These are phyloP conservation scores for Salarias fasciatus DNA, from an alignment of 2,797 vertebrate genomes.

Conservation along the genomic window DNA sequence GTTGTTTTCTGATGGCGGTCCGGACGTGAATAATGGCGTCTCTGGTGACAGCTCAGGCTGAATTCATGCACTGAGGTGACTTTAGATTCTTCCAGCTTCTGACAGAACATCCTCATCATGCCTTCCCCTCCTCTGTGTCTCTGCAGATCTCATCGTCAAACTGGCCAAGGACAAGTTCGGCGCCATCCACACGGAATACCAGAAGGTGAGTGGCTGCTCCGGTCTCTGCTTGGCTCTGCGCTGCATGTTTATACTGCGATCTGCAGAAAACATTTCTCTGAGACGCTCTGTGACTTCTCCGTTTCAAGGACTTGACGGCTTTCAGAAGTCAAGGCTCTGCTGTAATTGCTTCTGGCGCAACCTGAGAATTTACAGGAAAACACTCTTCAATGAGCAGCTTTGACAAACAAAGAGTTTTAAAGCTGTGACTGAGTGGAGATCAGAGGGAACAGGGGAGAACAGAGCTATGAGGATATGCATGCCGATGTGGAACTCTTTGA, in stretches of 20 bases:
- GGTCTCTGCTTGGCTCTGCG: neutral
- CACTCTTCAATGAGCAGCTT: no score
- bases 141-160: conserved; percentile 82
- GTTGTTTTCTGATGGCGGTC: no score
- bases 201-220: conserved; percentile 77
- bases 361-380: conserved; percentile 27
- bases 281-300: neutral
- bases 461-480: conserved; percentile 52
- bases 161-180: conserved; percentile 83
- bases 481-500: conserved; percentile 40
- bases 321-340: conserved; percentile 30
- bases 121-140: conserved; percentile 41
- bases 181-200: conserved; percentile 80
- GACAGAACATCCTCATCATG: no score
- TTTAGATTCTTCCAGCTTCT: no score
- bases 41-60: no score
- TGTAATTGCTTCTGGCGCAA: conserved; percentile 52
- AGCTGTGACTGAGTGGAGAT: conserved; percentile 13
- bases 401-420: conserved; percentile 10
- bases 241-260: conserved; percentile 6
- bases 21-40: no score
- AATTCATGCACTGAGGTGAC: no score
- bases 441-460: no score
- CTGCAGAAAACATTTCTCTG: no score
- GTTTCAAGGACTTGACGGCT: conserved; percentile 34